phyloP scores from a whole-genome alignment of 1,140 invertebrate species.

The Tetramorium simillimum region DNA sequence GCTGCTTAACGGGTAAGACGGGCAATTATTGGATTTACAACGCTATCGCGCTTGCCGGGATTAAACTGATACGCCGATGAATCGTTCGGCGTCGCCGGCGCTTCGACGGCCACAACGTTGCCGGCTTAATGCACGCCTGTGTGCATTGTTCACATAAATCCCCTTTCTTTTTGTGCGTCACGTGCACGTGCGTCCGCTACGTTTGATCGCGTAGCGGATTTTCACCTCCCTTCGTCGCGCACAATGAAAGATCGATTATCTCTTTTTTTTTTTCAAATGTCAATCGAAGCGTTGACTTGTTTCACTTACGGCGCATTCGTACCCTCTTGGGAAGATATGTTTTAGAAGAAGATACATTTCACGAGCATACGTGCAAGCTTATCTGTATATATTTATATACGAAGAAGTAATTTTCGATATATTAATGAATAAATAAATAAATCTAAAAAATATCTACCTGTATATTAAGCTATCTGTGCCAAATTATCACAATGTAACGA shows the following conservation, averaged over 20 bases:
- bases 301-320: neutral
- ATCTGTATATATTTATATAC: too few species aligned
- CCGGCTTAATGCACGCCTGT: slow-evolving; percentile 26
- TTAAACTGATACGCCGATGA: slow-evolving; percentile 72
- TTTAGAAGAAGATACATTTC: neutral
- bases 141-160: slow-evolving; percentile 14
- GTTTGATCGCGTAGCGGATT: slow-evolving; percentile 23
- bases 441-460: too few species aligned
- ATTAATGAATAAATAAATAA: too few species aligned
- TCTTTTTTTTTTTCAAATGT: neutral
- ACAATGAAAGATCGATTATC: neutral
- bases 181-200: neutral
- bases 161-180: slow-evolving; percentile 34
- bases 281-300: neutral
- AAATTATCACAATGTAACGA: neutral
- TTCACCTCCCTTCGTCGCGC: neutral
- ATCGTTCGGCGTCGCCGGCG: slow-evolving; percentile 48
- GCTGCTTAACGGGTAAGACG: slow-evolving; percentile 70
- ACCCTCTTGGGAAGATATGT: neutral
- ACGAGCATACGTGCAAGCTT: neutral
- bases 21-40: slow-evolving; percentile 77
- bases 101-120: slow-evolving; percentile 38
- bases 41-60: slow-evolving; percentile 67
- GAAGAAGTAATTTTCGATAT: neutral
- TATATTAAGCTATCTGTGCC: too few species aligned